Evolutionary conservation across 2,797 vertebrate species (phyloP), one percentile per base, ranked within the genome.

Genomic region (Crocodylus rhombifer): DNA sequence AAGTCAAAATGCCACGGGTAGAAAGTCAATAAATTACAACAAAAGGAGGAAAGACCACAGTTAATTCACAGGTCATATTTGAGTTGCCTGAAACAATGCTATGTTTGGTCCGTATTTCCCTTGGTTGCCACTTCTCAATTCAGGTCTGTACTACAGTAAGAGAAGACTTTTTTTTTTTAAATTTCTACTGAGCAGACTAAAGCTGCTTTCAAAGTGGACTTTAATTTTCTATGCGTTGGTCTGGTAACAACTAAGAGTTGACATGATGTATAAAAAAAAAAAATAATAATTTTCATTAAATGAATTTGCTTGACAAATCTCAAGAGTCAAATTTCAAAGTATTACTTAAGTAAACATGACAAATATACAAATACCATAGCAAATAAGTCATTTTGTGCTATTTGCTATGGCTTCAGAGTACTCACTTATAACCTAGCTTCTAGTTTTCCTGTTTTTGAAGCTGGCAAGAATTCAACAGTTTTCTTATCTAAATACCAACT

Each of bases 241-340:
- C 79, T 83, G 28, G 55, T 89, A 82, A 87, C 36, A 42, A 14
- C 83, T 82, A 69, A 62, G 17, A 93, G 88, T 64, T 20, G 51
- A 87, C 17, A 89, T 33, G 90, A 91, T 10, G 83, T 5, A 5
- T 33, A 51, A 87, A 28, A 91, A 87, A 28, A 91, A 12, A 80
- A 30, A 30, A 30, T 10, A 80, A 30, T 75, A 17, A 57, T 81
- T 79, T 67, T 74, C 64, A 71, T 57, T 55, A 83, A 73, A 14
- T n/a, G 14, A 93, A 80, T n/a, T 18, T 5, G 55, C 64, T 58
- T 87, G 28, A 95, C 76, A 92, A 71, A 82, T 84, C 81, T 81
- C 62, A 88, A 90, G 36, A 83, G 30, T 20, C 90, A 82, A 36
- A n/a, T 64, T 30, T 85, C 51, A 11, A 88, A 84, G 77, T 26